Base-by-base conservation (phyloP, 92 coral and sea anemone species). In the Phenganax marumi region DNA sequence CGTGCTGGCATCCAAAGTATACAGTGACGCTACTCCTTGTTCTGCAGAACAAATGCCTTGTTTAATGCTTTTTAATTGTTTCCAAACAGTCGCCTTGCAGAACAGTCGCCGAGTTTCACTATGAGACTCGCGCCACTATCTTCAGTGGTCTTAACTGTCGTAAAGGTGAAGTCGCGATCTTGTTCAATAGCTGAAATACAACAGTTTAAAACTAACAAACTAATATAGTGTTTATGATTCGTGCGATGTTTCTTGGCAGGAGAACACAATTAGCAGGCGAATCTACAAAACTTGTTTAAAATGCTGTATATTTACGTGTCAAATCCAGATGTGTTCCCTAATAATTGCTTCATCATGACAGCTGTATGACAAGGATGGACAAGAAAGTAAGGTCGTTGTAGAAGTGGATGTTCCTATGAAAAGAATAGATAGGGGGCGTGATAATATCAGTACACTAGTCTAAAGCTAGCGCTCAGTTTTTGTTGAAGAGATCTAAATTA, bases 291-390 rank as follows among this genome's bases (percentile, higher is more conserved):
- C 43, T 33, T 33, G 43, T 33, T 33, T 33, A 33, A 33, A 33
- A 33, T 5, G 43, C 43, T 33, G 12, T 2, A 53, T 24, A 77
- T 70, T 77, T 77, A 77, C 82, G n/a, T 17, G 17, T 58, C 57
- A 22, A 24, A 6, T 19, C 8, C 71, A 58, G 52, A 47, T 14
- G 55, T 47, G 39, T 50, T 49, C 50, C 21, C 57, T 26, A 12
- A 8, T 18, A 81, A 66, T n/a, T 53, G 82, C 72, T 88, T 90
- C 98, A 95, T 95, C 82, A 95, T 70, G 66, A 92, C 93, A 79
- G 97, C 91, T 57, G 98, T 95, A 50, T 95, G 98, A 68, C 98
- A 95, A 9, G 98, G 98, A 65, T 95, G 98, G 39, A 95, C 91
- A 68, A 90, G 92, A 56, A 89, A 95, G 74, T 89, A 95, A 43